Percentiles rank a stretch among this genome's conserved stretches.
Evolutionary conservation across 2,888 invertebrate genomes (phyloP).

Genomic region (Clanis bilineata): DNA sequence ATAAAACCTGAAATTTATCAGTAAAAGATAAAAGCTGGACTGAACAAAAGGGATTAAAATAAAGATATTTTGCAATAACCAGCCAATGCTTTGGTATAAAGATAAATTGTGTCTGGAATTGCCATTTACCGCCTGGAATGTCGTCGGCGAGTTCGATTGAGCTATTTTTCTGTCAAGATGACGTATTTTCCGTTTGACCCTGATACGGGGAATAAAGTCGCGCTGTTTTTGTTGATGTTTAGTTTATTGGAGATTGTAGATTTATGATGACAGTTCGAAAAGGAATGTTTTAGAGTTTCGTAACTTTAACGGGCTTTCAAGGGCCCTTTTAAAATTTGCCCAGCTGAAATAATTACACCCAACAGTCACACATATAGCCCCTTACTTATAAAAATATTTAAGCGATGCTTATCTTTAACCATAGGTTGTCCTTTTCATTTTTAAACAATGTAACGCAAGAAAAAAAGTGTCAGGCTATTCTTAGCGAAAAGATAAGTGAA

Average conservation of each 20-base stretch:
- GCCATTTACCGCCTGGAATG: constrained; percentile 40
- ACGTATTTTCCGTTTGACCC: constrained; percentile 29
- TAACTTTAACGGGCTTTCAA: too few species aligned
- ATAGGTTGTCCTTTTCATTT: too few species aligned
- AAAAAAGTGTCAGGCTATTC: too few species aligned
- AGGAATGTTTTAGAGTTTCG: background rate
- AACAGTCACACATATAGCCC: too few species aligned
- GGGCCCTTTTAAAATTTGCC: too few species aligned
- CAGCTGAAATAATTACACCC: too few species aligned
- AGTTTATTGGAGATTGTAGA: background rate
- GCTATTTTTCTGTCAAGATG: constrained; percentile 38
- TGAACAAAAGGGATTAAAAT: background rate
- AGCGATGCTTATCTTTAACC: too few species aligned
- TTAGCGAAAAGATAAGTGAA: too few species aligned
- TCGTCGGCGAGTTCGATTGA: constrained; percentile 32
- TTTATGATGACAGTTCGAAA: background rate
- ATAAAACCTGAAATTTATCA: background rate
- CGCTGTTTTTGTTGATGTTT: background rate
- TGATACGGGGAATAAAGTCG: constrained; percentile 17
- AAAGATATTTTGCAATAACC: constrained; percentile 19
- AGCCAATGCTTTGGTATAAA: constrained; percentile 27
- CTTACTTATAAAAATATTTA: too few species aligned
- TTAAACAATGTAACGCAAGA: too few species aligned
- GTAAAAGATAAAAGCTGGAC: background rate
- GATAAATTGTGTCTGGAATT: constrained; percentile 42